A percentile compares a stretch with the other conserved stretches of the same genome.
These are phyloP conservation scores for Acleris emargana DNA, from an alignment of 2,888 invertebrate species.

Conservation along the genomic window DNA sequence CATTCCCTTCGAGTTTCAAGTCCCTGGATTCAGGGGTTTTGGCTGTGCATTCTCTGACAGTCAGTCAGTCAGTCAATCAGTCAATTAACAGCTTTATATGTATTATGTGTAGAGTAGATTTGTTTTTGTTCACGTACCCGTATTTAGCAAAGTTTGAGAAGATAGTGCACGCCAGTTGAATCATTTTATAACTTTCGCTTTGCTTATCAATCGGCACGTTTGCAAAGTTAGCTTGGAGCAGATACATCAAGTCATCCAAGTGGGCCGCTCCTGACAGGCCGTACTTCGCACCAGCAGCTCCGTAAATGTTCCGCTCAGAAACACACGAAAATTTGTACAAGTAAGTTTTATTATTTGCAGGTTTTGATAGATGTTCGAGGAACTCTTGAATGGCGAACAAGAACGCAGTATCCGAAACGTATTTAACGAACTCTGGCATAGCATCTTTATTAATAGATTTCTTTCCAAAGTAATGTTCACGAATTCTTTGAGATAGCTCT, in stretches of 20 bases:
- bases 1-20: too few species aligned
- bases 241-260: slow-evolving; percentile 63
- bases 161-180: slow-evolving; percentile 47
- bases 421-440: slow-evolving; percentile 51
- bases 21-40: too few species aligned
- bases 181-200: slow-evolving; percentile 52
- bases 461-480: slow-evolving; percentile 52
- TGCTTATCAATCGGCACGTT: slow-evolving; percentile 51
- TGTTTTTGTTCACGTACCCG: slow-evolving; percentile 19
- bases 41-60: too few species aligned
- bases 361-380: slow-evolving; percentile 41
- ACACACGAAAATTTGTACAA: slow-evolving; percentile 56
- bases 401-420: slow-evolving; percentile 44
- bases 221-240: slow-evolving; percentile 53
- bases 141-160: slow-evolving; percentile 38
- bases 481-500: slow-evolving; percentile 51
- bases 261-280: slow-evolving; percentile 57
- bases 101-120: too few species aligned
- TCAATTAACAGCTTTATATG: too few species aligned
- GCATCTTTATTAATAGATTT: slow-evolving; percentile 42
- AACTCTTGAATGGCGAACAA: slow-evolving; percentile 47
- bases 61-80: too few species aligned
- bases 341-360: slow-evolving; percentile 44
- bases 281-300: slow-evolving; percentile 47
- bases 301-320: slow-evolving; percentile 56